Evolutionary conservation across 1,140 invertebrate species (phyloP), one percentile per base, ranked within the genome.

Genomic region (Leptopilina boulardi): DNA sequence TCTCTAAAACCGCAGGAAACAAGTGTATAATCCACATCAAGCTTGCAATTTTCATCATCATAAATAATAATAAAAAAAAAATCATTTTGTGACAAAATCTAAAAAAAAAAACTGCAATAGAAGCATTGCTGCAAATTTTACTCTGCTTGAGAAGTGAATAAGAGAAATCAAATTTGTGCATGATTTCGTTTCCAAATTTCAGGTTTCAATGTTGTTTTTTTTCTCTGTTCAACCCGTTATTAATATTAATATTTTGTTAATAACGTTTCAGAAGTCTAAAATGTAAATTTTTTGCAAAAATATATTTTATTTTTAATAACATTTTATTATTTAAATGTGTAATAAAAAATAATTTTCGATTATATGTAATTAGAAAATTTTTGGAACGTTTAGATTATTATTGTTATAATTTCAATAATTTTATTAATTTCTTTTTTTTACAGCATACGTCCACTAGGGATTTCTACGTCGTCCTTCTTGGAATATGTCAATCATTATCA

Each of bases 401-500:
- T 66, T 13, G 2, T 66, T n/a, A 15, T n/a, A 15, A n/a, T 19
- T 59, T 38, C 9, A 38, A 30, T 66, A 26, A 15, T 30, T 13
- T n/a, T 15, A 30, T 4, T 66, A 15, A 26, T 59, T 81, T 77
- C 44, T 77, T 82, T 84, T 80, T 83, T 81, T 85, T 91, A 87
- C 89, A 91, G 89, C 89, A 85, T 85, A 87, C 80, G 86, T 77
- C 82, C 82, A 87, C 83, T 90, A 89, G 88, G 84, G 86, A 89
- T 82, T 83, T 79, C 47, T 75, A 74, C 80, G 80, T 83, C 87
- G 81, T 72, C 84, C 86, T 82, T 77, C 72, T 81, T 78, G 86
- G 82, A 87, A 85, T 78, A 81, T 82, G 84, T 82, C 81, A 86
- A 82, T 83, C 76, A 78, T 85, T 77, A 80, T 44, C 73, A 80